These are phyloP conservation scores for Pongo pygmaeus DNA, from an alignment of 2,113 vertebrate species.

Conservation along the genomic window DNA sequence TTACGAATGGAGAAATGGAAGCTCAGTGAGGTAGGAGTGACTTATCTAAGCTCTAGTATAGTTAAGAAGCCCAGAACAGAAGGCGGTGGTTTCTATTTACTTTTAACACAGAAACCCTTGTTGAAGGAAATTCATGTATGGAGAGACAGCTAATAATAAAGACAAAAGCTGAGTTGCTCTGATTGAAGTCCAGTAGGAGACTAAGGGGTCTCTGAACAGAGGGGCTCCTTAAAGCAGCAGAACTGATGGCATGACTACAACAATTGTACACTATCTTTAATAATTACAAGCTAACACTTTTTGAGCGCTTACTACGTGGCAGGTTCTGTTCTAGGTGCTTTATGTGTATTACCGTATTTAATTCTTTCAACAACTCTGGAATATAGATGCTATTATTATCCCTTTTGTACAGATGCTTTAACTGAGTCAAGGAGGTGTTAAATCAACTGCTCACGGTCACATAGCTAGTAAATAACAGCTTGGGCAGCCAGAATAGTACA, in stretches of 20 bases:
- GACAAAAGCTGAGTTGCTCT: neutral
- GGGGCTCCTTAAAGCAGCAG: neutral
- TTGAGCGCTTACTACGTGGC: neutral
- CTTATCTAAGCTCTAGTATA: neutral
- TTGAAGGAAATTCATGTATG: neutral
- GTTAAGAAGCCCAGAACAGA: neutral
- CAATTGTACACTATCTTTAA: accelerated
- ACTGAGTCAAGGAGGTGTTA: neutral
- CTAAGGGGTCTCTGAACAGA: neutral
- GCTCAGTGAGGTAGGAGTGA: neutral
- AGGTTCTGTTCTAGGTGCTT: neutral
- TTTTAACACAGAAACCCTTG: neutral
- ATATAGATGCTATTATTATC: neutral
- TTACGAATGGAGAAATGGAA: neutral
- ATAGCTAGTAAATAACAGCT: neutral
- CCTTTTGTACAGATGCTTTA: neutral
- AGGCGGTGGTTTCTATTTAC: neutral
- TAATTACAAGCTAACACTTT: neutral
- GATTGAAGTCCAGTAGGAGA: neutral
- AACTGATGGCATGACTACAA: accelerated
- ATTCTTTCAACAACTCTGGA: neutral
- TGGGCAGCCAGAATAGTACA: accelerated
- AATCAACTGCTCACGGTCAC: neutral
- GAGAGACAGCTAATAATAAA: neutral
- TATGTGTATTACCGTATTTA: neutral